Base-by-base conservation (phyloP, 2,113 vertebrate species). In the Pandion haliaetus region DNA sequence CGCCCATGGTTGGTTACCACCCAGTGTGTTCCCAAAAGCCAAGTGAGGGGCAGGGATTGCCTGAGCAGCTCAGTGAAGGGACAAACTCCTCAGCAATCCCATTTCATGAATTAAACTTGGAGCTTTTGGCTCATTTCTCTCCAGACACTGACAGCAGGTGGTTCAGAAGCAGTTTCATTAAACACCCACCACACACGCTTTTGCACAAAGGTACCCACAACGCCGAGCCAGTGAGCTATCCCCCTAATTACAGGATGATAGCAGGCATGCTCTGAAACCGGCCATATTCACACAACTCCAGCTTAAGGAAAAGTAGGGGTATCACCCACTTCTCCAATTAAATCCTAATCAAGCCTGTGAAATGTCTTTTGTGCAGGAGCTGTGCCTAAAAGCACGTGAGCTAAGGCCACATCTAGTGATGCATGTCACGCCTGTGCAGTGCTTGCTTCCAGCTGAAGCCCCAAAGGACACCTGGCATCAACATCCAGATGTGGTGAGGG, bases 391-490 rank as follows among this genome's bases (percentile, higher is more conserved):
- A 52, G 32, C 4, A 15, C 0, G 18, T 10, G 44, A 47, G 28
- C 74, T 32, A 15, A 45, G 38, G 65, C 65, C 18, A 74, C 57
- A 32, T 18, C 14, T 55, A 61, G 73, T 3, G 16, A 36, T 49
- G 58, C 31, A 31, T 0, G 2, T 59, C 38, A 28, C 0, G 5
- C 50, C 50, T 26, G 50, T 2, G 7, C 32, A 63, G 66, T 44
- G 2, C 69, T 40, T 40, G 49, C 69, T 40, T 12, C 69, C n/a
- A 40, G 71, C 62, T 29, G 72, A 58, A 54, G 47, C 49, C 70
- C 40, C 82, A 47, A 6, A 50, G 72, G 62, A 31, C 2, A 8
- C 25, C 44, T 34, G 52, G 52, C 40, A 40, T 36, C 19, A 16
- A 13, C 19, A 49, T 5, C 42, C n/a, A 9, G n/a, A 9, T 1